phyloP scores from a whole-genome alignment of 37 sponge, comb jelly and placozoan species.

The Beroe forskalii region DNA sequence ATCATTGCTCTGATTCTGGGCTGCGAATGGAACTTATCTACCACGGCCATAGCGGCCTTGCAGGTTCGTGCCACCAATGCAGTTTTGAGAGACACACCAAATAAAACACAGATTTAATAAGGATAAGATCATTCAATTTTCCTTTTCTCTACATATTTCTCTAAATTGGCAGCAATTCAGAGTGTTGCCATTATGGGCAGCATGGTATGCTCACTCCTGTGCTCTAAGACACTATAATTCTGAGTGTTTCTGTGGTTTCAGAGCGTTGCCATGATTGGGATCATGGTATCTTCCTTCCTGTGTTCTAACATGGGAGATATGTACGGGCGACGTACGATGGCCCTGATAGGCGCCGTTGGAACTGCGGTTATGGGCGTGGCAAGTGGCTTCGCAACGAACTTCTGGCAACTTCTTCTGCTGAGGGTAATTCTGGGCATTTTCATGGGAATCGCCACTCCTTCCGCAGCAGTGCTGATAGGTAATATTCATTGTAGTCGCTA shows the following conservation, averaged over 20 bases:
- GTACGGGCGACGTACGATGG: background rate
- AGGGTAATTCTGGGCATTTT: background rate
- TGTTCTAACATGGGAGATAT: background rate
- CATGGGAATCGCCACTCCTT: background rate
- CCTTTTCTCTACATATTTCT: no score
- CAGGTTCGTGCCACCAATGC: no score
- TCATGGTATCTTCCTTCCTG: background rate
- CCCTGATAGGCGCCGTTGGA: background rate
- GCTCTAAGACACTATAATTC: background rate
- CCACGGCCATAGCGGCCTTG: background rate
- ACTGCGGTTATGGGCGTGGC: background rate
- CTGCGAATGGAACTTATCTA: conserved; percentile 13
- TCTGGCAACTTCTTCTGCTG: background rate
- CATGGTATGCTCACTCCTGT: no score
- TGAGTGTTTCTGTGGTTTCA: no score
- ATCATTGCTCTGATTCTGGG: background rate
- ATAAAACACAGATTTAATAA: no score
- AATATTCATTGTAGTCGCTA: no score
- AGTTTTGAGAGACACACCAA: no score
- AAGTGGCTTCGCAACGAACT: background rate
- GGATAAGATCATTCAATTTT: no score
- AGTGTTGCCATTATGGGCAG: no score
- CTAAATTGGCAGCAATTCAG: no score
- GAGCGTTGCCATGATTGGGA: background rate
- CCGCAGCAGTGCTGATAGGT: background rate